These are phyloP conservation scores for Urocynchramus pylzowi DNA, from an alignment of 2,113 vertebrate species.

Conservation along the genomic window DNA sequence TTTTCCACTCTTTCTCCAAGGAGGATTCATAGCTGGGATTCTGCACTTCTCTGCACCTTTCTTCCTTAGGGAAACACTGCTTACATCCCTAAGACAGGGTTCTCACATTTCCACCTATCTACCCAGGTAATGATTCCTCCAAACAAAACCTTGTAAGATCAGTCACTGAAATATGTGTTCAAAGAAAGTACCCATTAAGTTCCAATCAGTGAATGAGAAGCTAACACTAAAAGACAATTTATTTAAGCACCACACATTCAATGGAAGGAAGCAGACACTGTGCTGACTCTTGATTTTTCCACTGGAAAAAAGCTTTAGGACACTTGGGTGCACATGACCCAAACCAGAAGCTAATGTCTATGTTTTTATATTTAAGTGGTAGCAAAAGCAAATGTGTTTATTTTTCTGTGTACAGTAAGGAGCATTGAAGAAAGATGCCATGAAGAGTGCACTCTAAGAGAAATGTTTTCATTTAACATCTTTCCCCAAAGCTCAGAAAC, in stretches of 20 bases:
- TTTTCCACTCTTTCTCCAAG: not conserved
- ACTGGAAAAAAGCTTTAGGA: not conserved
- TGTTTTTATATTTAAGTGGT: not conserved
- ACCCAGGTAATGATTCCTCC: not conserved
- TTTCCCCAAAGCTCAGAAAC: not conserved
- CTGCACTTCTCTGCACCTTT: not conserved
- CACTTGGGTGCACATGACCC: not conserved
- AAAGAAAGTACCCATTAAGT: not conserved
- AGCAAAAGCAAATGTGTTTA: not conserved
- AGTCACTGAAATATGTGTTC: not conserved
- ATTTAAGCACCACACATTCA: not conserved
- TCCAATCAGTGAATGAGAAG: not conserved
- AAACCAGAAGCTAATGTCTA: not conserved
- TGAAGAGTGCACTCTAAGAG: not conserved
- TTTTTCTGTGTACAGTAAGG: not conserved
- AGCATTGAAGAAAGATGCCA: not conserved
- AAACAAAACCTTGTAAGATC: not conserved
- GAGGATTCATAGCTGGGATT: not conserved
- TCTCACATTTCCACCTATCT: not conserved
- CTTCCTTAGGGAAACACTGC: not conserved
- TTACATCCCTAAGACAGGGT: not conserved
- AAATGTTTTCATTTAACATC: not conserved
- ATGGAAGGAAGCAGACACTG: not conserved
- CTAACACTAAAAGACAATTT: not conserved
- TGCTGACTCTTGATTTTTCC: not conserved